A percentile compares a stretch with the other conserved stretches of the same genome.
Evolutionary conservation across 2,113 vertebrate genomes (phyloP).

Genomic region (Onychorhynchus coronatus): DNA sequence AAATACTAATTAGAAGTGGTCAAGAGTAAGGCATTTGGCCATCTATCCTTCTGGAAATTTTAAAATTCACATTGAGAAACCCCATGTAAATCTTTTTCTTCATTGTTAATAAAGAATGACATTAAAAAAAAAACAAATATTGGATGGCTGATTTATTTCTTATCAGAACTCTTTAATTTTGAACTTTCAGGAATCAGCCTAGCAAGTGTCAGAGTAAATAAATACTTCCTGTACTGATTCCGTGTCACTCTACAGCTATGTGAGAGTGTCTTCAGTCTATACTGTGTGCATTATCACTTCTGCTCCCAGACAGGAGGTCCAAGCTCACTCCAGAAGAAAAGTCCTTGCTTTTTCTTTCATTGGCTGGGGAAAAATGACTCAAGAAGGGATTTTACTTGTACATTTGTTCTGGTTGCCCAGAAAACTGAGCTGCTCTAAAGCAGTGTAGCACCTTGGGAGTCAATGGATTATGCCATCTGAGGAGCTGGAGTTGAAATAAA

Average conservation of each 20-base stretch:
- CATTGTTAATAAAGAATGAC: neutral
- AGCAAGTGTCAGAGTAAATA: neutral
- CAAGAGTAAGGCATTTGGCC: neutral
- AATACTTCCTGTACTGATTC: neutral
- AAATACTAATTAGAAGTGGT: neutral
- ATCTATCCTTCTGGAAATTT: neutral
- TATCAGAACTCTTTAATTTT: neutral
- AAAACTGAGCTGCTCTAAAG: neutral
- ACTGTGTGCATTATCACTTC: neutral
- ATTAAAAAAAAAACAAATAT: neutral
- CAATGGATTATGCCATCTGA: neutral
- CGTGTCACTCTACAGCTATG: neutral
- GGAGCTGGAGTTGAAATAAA: conserved; percentile 1
- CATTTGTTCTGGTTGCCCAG: neutral
- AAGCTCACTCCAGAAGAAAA: neutral
- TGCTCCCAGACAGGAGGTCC: neutral
- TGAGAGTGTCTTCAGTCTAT: neutral
- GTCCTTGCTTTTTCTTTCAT: neutral
- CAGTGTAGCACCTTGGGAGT: neutral
- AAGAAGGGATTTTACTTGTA: neutral
- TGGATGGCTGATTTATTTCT: neutral
- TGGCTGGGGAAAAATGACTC: neutral
- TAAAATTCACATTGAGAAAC: neutral
- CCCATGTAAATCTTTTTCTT: neutral
- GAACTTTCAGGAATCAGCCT: neutral